Evolutionary conservation across 2,797 vertebrate species (phyloP).

Genomic region (Leptatherina wallacei): DNA sequence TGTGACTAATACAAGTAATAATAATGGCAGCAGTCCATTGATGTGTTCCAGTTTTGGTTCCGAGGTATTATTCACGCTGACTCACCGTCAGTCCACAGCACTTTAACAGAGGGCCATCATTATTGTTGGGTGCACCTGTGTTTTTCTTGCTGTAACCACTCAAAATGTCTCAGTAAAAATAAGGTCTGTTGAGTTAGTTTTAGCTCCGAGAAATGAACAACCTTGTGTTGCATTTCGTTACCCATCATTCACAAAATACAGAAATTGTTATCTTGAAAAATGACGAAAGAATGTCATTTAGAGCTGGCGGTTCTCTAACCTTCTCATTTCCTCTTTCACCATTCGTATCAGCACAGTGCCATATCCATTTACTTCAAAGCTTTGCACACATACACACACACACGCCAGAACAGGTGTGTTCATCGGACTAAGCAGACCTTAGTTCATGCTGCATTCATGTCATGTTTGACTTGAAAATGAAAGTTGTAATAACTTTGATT

Average conservation of each 20-base stretch:
- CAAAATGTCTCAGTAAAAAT: slow-evolving; percentile 7
- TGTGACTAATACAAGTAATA: slow-evolving; percentile 50
- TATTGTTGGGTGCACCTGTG: slow-evolving; percentile 37
- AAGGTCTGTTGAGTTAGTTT: not conserved
- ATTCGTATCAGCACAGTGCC: not conserved
- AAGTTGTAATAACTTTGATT: not conserved
- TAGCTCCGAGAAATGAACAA: slow-evolving; percentile 4
- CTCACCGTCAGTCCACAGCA: slow-evolving; percentile 33
- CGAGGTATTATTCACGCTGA: slow-evolving; percentile 32
- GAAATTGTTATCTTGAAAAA: slow-evolving; percentile 6
- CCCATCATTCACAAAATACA: slow-evolving; percentile 9
- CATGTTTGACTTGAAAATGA: not conserved
- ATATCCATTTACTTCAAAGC: not conserved
- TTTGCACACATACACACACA: not conserved
- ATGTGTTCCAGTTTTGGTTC: slow-evolving; percentile 43
- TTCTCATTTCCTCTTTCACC: not conserved
- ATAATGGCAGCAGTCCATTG: slow-evolving; percentile 33
- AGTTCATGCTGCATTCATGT: not conserved
- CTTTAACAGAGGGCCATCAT: slow-evolving; percentile 42
- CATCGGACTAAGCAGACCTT: not conserved
- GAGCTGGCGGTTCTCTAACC: not conserved
- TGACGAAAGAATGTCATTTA: not conserved
- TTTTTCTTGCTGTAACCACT: slow-evolving; percentile 19
- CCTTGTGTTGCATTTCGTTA: not conserved
- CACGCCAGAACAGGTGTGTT: not conserved